These are phyloP conservation scores for Drosophila jambulina DNA, from an alignment of 1,140 invertebrate genomes.

Conservation along the genomic window DNA sequence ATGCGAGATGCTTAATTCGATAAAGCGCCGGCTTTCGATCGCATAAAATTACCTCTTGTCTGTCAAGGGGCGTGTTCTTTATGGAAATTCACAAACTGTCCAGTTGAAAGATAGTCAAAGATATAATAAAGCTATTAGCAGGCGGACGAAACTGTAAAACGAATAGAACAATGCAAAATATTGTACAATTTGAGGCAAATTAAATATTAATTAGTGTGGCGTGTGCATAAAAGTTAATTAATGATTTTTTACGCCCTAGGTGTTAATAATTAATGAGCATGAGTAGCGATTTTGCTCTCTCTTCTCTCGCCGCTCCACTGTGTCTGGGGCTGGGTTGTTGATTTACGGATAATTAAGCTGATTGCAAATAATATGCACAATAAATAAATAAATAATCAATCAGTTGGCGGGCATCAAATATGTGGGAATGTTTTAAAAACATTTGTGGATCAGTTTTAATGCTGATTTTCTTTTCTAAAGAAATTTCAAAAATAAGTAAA, in stretches of 20 bases:
- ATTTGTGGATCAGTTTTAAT: not conserved
- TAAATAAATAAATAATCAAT: constrained; percentile 71
- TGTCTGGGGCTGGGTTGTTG: constrained; percentile 14
- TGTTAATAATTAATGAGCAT: constrained; percentile 70
- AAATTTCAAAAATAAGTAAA: no score
- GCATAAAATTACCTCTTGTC: constrained; percentile 63
- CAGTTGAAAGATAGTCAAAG: constrained; percentile 16
- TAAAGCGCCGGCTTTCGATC: constrained; percentile 32
- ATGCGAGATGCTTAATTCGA: constrained; percentile 32
- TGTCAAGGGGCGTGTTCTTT: constrained; percentile 32
- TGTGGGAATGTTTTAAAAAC: not conserved
- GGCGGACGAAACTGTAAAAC: constrained; percentile 33
- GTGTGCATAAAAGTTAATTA: constrained; percentile 75
- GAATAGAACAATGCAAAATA: constrained; percentile 62
- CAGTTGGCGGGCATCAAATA: constrained; percentile 6
- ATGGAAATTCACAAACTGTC: constrained; percentile 42
- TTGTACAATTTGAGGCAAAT: constrained; percentile 61
- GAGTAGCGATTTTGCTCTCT: constrained; percentile 26
- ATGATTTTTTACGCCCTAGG: constrained; percentile 72
- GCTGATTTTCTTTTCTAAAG: not conserved
- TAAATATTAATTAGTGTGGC: constrained; percentile 75
- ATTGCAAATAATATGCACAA: constrained; percentile 37
- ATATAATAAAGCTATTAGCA: constrained; percentile 23
- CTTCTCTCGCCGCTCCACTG: not conserved
- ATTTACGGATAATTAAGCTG: constrained; percentile 54